These are phyloP conservation scores for Caenorhabditis tropicalis DNA, from an alignment of 1,140 invertebrate species.

Conservation along the genomic window DNA sequence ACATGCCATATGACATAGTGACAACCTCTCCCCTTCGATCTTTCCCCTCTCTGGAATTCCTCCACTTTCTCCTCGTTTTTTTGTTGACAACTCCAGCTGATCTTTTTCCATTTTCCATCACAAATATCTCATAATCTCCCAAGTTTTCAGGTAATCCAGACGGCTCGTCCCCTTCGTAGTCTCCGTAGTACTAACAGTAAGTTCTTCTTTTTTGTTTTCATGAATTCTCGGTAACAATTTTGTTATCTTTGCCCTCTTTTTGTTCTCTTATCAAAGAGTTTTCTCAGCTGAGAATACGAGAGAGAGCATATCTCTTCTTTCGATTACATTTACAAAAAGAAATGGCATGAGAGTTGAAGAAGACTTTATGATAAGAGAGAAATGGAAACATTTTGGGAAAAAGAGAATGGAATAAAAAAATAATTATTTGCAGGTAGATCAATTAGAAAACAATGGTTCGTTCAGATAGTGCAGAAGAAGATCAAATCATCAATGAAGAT, in stretches of 20 bases:
- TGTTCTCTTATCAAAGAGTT: not conserved
- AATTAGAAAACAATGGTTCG: slow-evolving; percentile 40
- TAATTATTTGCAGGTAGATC: slow-evolving; percentile 26
- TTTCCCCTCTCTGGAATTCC: slow-evolving; percentile 36
- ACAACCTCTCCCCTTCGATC: slow-evolving; percentile 5
- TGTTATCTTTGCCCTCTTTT: slow-evolving; percentile 36
- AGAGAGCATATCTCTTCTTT: not conserved
- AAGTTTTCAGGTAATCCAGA: slow-evolving; percentile 44
- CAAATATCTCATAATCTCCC: too few species aligned
- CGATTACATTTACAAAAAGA: not conserved
- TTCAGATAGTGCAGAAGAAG: slow-evolving; percentile 43
- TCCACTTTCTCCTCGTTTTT: not conserved
- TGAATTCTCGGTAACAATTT: not conserved
- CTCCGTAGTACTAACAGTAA: slow-evolving; percentile 37
- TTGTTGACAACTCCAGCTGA: not conserved
- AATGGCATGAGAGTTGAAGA: not conserved
- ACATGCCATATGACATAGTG: slow-evolving; percentile 40
- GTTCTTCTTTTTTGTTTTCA: not conserved
- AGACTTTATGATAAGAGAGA: not conserved
- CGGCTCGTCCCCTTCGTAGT: slow-evolving; percentile 43
- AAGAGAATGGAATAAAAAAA: not conserved
- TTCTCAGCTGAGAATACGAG: slow-evolving; percentile 24
- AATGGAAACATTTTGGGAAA: not conserved
- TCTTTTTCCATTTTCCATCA: not conserved
- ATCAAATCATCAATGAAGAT: slow-evolving; percentile 42